Evolutionary conservation across 2,797 vertebrate genomes (phyloP), one percentile per base, ranked within the genome.

Genomic region (Scyliorhinus canicula): DNA sequence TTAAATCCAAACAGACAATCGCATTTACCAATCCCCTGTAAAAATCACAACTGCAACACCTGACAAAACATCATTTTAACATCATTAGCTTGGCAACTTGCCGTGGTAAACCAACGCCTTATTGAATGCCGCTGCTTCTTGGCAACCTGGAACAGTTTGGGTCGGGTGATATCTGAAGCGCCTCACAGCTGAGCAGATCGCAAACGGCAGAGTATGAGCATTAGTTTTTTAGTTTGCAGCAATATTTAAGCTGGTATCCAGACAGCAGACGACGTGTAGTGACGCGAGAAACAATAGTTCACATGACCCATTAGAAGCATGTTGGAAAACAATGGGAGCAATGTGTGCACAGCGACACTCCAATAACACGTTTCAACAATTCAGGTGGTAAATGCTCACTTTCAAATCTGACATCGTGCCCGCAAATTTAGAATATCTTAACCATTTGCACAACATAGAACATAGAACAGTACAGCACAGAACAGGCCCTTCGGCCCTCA

Each of bases 111-210:
- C 96, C 97, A 98, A 98, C 98, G 96, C 96, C 95, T 98, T 98
- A 97, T 97, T 95, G 97, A 96, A 97, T 97, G 97, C 97, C 97
- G 96, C 97, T 96, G 97, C 98, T 97, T 98, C 98, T 97, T 98
- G 98, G 97, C 96, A 97, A 97, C 97, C 98, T 95, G 97, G 96
- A 97, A 98, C 97, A 98, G 98, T 98, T 98, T 97, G 96, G 97
- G 97, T 97, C 98, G 97, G 96, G 97, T 98, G 98, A 97, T 97
- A 98, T 98, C 98, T 98, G 98, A 98, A 98, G 98, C 98, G 97
- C 98, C 98, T 98, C 98, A 98, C 97, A 98, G 98, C 98, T 98
- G 98, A 99, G 98, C 98, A 99, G 98, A 98, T 98, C 98, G 98
- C 98, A 99, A 98, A 98, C 98, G 98, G 99, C 99, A 97, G 97